phyloP scores from a whole-genome alignment of 2,797 vertebrate genomes.

The Halcyon badia region DNA sequence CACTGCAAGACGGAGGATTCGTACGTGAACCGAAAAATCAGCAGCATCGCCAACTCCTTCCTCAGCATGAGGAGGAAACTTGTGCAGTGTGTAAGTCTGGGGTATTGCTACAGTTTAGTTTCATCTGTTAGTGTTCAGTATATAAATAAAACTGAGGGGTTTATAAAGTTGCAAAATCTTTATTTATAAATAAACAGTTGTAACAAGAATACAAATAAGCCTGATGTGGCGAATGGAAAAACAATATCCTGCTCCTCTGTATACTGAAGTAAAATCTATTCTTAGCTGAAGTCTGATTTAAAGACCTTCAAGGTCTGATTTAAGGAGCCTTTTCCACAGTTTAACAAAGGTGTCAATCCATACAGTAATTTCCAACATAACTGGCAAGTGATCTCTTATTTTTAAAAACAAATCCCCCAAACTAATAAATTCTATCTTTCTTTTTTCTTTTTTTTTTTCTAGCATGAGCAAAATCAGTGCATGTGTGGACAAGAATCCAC shows the following conservation, averaged over 20 bases:
- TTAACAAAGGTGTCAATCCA: background rate
- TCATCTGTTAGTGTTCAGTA: accelerated
- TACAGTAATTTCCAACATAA: background rate
- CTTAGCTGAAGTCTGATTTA: background rate
- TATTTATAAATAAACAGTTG: background rate
- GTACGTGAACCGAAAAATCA: slow-evolving; percentile 63
- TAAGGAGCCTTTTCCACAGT: background rate
- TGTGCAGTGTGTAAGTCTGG: slow-evolving; percentile 74
- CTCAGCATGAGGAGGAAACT: slow-evolving; percentile 69
- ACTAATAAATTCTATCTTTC: background rate
- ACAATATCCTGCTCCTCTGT: background rate
- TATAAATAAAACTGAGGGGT: background rate
- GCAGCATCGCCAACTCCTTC: slow-evolving; percentile 82
- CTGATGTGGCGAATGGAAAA: background rate
- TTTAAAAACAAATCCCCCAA: background rate
- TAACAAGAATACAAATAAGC: background rate
- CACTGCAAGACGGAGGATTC: slow-evolving; percentile 58
- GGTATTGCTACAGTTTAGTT: accelerated
- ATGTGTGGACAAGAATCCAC: slow-evolving; percentile 71
- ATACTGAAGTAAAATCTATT: background rate
- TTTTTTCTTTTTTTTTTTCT: background rate
- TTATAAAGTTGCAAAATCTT: background rate
- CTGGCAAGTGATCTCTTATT: background rate
- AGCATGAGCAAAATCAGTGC: slow-evolving; percentile 62
- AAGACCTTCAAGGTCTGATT: background rate